Base-by-base conservation (phyloP, 2,113 vertebrate species). In the Casuarius casuarius region DNA sequence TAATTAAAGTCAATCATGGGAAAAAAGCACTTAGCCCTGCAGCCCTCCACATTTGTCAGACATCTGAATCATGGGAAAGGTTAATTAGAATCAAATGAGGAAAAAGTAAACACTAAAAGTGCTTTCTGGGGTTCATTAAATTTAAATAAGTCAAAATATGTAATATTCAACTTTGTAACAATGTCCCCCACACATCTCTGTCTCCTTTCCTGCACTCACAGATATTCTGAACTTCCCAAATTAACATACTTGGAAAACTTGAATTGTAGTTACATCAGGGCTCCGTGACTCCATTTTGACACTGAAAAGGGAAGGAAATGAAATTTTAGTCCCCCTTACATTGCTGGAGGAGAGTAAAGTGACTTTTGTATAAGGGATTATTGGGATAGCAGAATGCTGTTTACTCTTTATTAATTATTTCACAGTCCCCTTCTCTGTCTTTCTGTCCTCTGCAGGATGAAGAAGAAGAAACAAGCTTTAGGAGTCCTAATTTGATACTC, bases 1-100 rank as follows among this genome's bases (percentile, higher is more conserved):
- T 97, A 97, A 97, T 97, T 97, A 97, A 97, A 97, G 97, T 97
- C 96, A 97, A 89, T 97, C 95, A 94, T 80, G 67, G 91, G 62
- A 86, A 91, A 84, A 97, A 96, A 91, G 33, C 95, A 95, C 91
- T 97, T 97, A 97, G 95, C 94, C 92, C 92, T 86, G 76, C 74
- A 95, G 87, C 70, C 88, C 77, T 97, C 88, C 88, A 75, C 93
- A 96, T 97, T 97, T 97, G 91, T 97, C 95, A 97, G 97, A 96
- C 91, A 97, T 96, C 90, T 96, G 96, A 97, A 97, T 97, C 90
- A 94, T 89, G 92, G 84, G 83, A 97, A 97, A 97, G 96, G 95
- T 97, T 97, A 97, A 97, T 97, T 97, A 96, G 91, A 97, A 94
- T 90, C 91, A 97, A 95, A 93, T 7, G 46, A 96, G 76, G 94